Conservation (phyloP, 2,113 vertebrate genomes). For the Apistogramma diplotaenia region DNA sequence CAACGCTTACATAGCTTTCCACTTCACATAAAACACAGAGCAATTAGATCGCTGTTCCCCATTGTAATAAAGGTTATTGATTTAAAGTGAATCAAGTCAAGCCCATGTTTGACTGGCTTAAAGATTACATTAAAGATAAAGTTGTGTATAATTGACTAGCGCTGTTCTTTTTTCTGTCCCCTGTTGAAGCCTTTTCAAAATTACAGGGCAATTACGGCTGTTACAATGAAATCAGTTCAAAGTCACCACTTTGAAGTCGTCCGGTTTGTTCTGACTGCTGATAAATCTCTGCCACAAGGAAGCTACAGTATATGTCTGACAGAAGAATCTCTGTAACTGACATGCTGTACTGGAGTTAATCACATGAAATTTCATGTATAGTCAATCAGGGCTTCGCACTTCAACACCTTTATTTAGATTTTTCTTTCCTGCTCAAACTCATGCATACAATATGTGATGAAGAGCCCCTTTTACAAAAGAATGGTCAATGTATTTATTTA, state of each 20-base stretch:
- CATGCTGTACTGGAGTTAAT: not conserved
- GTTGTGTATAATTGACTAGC: conserved; percentile 42
- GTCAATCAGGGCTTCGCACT: not conserved
- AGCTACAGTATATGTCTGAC: not conserved
- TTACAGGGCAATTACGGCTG: conserved; percentile 30
- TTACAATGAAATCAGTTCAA: conserved; percentile 1
- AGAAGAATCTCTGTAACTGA: rapidly evolving
- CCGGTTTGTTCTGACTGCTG: not conserved
- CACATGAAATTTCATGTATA: not conserved
- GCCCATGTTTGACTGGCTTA: conserved; percentile 7
- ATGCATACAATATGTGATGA: no score
- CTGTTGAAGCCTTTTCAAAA: conserved; percentile 12
- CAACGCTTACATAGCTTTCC: not conserved
- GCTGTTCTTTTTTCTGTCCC: not conserved
- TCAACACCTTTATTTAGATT: no score
- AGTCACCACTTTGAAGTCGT: conserved; percentile 14
- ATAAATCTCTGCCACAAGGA: not conserved
- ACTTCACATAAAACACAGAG: not conserved
- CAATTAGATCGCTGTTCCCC: conserved; percentile 3
- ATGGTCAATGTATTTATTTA: no score
- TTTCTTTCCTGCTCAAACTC: no score
- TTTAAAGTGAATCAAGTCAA: conserved; percentile 21
- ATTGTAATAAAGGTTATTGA: conserved; percentile 37
- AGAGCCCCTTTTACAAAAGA: no score
- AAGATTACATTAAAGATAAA: conserved; percentile 2